Percentiles rank a stretch among this genome's conserved stretches.
Conservation (phyloP, 2,888 invertebrate genomes). For the Watsonalla binaria region DNA sequence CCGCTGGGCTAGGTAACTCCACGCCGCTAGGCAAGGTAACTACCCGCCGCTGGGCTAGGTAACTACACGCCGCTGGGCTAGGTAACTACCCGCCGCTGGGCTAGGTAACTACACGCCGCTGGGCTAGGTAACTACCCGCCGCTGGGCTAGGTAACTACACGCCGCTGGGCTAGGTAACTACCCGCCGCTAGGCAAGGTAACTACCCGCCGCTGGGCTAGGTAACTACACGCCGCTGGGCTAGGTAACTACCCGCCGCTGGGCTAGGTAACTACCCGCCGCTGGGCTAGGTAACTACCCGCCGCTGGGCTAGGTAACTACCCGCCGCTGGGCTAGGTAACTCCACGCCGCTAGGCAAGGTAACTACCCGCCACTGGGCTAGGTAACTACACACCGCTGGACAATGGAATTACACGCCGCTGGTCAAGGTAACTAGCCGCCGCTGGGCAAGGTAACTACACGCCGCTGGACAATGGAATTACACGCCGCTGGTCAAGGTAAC, state of each 20-base stretch:
- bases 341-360: constrained; percentile 59
- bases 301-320: no score
- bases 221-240: no score
- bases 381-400: background rate
- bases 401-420: no score
- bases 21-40: constrained; percentile 95
- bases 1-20: constrained; percentile 34
- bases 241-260: constrained; percentile 62
- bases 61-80: constrained; percentile 58
- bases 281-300: background rate
- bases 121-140: constrained; percentile 22
- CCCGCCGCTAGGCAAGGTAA: constrained; percentile 61
- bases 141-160: constrained; percentile 32
- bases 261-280: background rate
- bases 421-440: constrained; percentile 81
- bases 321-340: constrained; percentile 73
- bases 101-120: background rate
- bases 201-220: background rate
- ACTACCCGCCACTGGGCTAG: background rate
- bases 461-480: constrained; percentile 62
- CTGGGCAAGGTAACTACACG: constrained; percentile 94
- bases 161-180: constrained; percentile 62
- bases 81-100: background rate
- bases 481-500: constrained; percentile 59
- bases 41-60: constrained; percentile 83